Base-by-base conservation (phyloP, 1,140 invertebrate species). In the Drosophila elegans region DNA sequence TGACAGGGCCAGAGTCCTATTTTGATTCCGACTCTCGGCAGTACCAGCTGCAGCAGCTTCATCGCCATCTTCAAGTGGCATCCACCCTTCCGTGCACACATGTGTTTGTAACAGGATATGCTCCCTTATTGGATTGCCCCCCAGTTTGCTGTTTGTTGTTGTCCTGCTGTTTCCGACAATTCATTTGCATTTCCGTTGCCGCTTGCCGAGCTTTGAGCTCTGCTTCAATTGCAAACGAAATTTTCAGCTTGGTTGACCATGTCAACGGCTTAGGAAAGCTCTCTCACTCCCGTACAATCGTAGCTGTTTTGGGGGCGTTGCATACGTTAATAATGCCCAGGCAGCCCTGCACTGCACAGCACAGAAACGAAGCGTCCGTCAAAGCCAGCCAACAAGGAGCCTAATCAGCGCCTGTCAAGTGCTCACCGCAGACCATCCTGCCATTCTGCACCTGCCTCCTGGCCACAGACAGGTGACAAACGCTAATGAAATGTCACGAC, bases 401-500 rank as follows among this genome's bases (percentile, higher is more conserved):
- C 72, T 74, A 74, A 74, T 74, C 72, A 74, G 57, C 72, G 57
- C 60, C 69, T 74, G 69, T 74, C 72, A 74, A 74, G 69, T 41
- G 64, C 36, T 13, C 61, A 16, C 21, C 46, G 36, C 62, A 44
- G 21, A 46, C 62, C 62, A 27, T 44, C 55, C 62, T 21, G 32
- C 13, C 27, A 27, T 11, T 13, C 11, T 21, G 42, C 29, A n/a
- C 16, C 32, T 7, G 16, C 21, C 29, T 25, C 39, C 36, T 25
- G 44, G 60, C 44, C 62, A 49, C 38, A 39, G 71, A 16, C 64
- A 36, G 53, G 39, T 63, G 81, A 67, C 73, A 78, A 48, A 49
- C 74, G 78, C 82, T 78, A 81, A 85, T 85, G 78, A 85, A 85
- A 74, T 88, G 81, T 78, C 78, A 74, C 74, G 51, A 77, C 44